Evolutionary conservation across 2,113 vertebrate species (phyloP).

Genomic region (Petromus typicus): DNA sequence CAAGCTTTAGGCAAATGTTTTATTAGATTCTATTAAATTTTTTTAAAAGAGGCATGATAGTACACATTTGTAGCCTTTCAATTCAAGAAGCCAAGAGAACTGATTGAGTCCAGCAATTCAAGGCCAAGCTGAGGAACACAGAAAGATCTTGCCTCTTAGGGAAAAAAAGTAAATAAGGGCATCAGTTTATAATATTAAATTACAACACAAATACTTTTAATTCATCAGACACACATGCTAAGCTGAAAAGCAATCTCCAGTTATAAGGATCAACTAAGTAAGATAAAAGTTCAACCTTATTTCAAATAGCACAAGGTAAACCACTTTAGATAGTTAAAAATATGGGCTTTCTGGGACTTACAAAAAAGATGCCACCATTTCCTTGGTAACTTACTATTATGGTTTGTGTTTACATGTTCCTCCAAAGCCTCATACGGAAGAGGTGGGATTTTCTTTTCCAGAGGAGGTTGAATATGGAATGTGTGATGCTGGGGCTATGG

Average conservation of each 20-base stretch:
- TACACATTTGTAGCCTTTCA: neutral
- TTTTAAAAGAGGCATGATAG: neutral
- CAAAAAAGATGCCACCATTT: neutral
- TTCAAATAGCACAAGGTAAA: conserved; percentile 31
- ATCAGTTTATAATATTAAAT: conserved; percentile 29
- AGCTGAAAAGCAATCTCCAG: conserved; percentile 17
- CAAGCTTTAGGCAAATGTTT: neutral
- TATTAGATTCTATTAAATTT: neutral
- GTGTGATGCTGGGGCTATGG: too few relatives aligned
- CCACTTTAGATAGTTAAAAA: neutral
- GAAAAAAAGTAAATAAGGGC: neutral
- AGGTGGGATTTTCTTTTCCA: too few relatives aligned
- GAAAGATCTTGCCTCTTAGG: neutral
- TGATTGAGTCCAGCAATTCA: neutral
- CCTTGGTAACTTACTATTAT: neutral
- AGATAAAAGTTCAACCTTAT: neutral
- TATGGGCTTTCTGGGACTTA: neutral
- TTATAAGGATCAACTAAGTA: neutral
- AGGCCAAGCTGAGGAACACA: neutral
- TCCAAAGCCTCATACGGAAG: too few relatives aligned
- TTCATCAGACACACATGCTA: neutral
- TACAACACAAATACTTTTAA: conserved; percentile 12
- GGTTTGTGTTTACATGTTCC: too few relatives aligned
- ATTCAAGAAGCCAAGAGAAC: neutral
- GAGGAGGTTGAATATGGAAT: too few relatives aligned